Base-by-base conservation (phyloP, 2,113 vertebrate species). In the Patagioenas fasciata region DNA sequence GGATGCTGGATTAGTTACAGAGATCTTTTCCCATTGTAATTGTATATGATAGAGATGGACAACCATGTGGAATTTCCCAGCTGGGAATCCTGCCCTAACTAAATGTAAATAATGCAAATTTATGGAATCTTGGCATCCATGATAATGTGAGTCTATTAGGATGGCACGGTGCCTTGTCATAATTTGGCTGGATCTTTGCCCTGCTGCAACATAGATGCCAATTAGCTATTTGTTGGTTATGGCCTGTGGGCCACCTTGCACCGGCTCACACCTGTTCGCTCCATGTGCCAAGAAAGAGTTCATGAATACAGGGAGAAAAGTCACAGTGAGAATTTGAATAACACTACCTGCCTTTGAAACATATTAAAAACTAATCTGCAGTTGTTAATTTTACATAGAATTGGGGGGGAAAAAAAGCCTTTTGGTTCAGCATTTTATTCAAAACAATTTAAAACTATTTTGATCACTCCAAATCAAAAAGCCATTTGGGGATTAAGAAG, bases 51-150 rank as follows among this genome's bases (percentile, higher is more conserved):
- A 4, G 26, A 53, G 57, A 57, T 65, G 85, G 81, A 94, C 89
- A 93, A 60, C 51, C 72, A 58, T 31, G 38, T 80, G 85, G 85
- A 95, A 96, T 90, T 91, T 94, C 79, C 85, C 93, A 94, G 42
- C 71, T 89, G 85, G 79, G 96, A 95, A 91, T 91, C 79, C 42
- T 88, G 88, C 67, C 92, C 56, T 85, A 69, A 56, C 71, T 91
- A 61, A 88, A 93, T 83, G 88, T 91, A 83, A 94, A 93, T 95
- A 91, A 94, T 96, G 91, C 58, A 93, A 72, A 95, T 94, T 61
- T 94, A 47, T 89, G 81, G 87, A 38, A 88, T 82, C 87, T 80
- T 96, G 94, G 94, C 89, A 36, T 58, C 82, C 7, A 3, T 47
- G 60, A 62, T 58, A 80, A 71, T 66, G 75, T 51, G 56, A 74